phyloP scores from a whole-genome alignment of 2,888 invertebrate genomes.

The Torymus aiolomorphi region DNA sequence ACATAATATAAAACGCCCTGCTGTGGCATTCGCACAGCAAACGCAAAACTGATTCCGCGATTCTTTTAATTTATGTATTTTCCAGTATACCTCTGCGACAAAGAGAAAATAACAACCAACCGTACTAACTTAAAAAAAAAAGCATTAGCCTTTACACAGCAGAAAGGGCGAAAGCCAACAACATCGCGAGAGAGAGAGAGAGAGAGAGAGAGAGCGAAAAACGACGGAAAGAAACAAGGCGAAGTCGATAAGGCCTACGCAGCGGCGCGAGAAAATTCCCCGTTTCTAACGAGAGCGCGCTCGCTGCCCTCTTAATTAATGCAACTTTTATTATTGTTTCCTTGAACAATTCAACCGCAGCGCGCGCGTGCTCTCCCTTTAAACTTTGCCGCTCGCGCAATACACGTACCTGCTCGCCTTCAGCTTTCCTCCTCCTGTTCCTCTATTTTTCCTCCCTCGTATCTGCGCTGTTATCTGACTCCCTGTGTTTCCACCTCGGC shows the following conservation, averaged over 20 bases:
- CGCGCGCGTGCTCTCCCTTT: slow-evolving; percentile 57
- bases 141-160: background rate
- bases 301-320: slow-evolving; percentile 71
- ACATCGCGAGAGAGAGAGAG: slow-evolving; percentile 2
- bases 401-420: slow-evolving; percentile 40
- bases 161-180: background rate
- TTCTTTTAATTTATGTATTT: slow-evolving; percentile 31
- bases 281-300: slow-evolving; percentile 26
- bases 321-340: slow-evolving; percentile 73
- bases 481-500: background rate
- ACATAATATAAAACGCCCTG: background rate
- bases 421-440: background rate
- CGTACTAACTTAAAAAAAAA: background rate
- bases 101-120: slow-evolving; percentile 1
- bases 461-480: too few relatives aligned
- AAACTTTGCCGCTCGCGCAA: slow-evolving; percentile 46
- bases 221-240: slow-evolving; percentile 61
- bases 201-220: slow-evolving; percentile 5
- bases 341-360: slow-evolving; percentile 67
- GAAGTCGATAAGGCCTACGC: slow-evolving; percentile 57
- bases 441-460: too few relatives aligned
- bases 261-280: too few relatives aligned
- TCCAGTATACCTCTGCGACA: background rate
- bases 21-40: too few relatives aligned
- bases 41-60: background rate